A percentile compares a stretch with the other conserved stretches of the same genome.
Evolutionary conservation across 2,888 invertebrate genomes (phyloP).

Genomic region (Leptopilina drosophilae): DNA sequence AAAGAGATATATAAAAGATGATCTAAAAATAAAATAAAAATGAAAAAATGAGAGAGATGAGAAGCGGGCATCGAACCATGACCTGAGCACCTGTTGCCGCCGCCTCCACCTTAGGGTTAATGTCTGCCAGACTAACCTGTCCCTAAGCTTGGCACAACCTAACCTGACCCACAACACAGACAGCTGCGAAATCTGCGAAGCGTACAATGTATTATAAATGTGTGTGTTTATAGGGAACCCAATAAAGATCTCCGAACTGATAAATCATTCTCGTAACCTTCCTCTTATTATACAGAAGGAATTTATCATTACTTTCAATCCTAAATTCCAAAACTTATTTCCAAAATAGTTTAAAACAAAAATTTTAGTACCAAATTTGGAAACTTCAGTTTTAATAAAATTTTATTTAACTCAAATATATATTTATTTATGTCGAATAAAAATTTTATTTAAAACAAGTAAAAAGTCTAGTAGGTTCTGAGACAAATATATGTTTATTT

Average conservation of each 20-base stretch:
- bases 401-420: too few species aligned
- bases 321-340: not conserved
- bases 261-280: not conserved
- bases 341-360: not conserved
- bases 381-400: too few species aligned
- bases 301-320: not conserved
- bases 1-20: not conserved
- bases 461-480: too few species aligned
- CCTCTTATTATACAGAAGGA: not conserved
- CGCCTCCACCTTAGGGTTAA: constrained; percentile 66
- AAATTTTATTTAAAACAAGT: too few species aligned
- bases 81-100: constrained; percentile 74
- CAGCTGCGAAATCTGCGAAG: constrained; percentile 7
- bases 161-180: not conserved
- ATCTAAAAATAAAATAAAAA: not conserved
- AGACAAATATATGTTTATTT: too few species aligned
- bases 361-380: not conserved
- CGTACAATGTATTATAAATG: not conserved
- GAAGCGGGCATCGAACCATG: constrained; percentile 72
- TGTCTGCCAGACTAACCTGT: constrained; percentile 56
- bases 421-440: too few species aligned
- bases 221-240: constrained; percentile 1
- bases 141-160: constrained; percentile 54
- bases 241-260: constrained; percentile 26
- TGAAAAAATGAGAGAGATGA: not conserved